Evolutionary conservation across 1,140 invertebrate species (phyloP).

Genomic region (Oedothorax gibbosus): DNA sequence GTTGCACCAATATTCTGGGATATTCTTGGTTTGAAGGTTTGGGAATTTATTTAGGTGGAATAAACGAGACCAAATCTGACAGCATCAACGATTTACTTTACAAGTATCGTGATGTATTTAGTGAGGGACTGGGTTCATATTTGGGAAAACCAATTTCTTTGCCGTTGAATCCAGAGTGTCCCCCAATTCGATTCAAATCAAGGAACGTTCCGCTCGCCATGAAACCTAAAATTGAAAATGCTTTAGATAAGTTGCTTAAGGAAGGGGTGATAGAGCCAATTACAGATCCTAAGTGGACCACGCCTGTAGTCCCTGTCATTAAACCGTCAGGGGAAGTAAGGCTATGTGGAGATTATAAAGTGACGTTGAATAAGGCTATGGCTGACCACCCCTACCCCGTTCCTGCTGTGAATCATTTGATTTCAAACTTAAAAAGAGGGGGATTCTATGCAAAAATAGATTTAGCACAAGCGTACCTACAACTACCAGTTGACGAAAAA

Average conservation of each 20-base stretch:
- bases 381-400: neutral
- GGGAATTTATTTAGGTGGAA: too few relatives aligned
- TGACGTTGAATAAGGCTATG: constrained; percentile 66
- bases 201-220: too few relatives aligned
- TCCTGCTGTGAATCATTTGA: neutral
- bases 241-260: neutral
- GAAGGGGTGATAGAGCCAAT: constrained; percentile 63
- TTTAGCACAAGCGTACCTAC: too few relatives aligned
- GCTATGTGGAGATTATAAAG: constrained; percentile 68
- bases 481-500: too few relatives aligned
- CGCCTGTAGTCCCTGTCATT: constrained; percentile 67
- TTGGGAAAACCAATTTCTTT: neutral
- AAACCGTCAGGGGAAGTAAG: constrained; percentile 66
- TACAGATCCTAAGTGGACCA: constrained; percentile 65
- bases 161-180: neutral
- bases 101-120: neutral
- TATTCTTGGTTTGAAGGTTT: neutral
- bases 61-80: too few relatives aligned
- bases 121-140: neutral
- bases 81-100: too few relatives aligned
- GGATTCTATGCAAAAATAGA: constrained; percentile 27
- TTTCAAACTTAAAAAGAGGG: neutral
- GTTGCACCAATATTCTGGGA: neutral
- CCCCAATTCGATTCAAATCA: neutral
- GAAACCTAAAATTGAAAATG: neutral